A percentile compares a stretch with the other conserved stretches of the same genome.
Evolutionary conservation across 2,888 invertebrate species (phyloP).

Genomic region (Erebia aethiops): DNA sequence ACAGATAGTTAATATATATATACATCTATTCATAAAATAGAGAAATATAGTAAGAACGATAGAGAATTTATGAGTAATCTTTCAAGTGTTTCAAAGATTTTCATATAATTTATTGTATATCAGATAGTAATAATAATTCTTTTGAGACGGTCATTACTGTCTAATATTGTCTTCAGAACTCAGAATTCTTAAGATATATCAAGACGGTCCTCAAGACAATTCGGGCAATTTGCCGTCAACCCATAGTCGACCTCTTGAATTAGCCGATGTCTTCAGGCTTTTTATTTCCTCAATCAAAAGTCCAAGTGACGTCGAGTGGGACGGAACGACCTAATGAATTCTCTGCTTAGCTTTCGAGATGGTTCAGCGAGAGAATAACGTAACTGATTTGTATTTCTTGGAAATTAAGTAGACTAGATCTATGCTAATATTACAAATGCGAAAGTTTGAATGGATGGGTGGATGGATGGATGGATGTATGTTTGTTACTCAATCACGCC

Average conservation of each 20-base stretch:
- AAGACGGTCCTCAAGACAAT: slow-evolving; percentile 52
- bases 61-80: too few relatives aligned
- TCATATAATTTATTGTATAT: too few relatives aligned
- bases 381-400: slow-evolving; percentile 29
- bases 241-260: slow-evolving; percentile 69
- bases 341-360: slow-evolving; percentile 56
- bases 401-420: not conserved
- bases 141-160: too few relatives aligned
- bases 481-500: too few relatives aligned
- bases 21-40: too few relatives aligned
- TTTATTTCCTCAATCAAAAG: slow-evolving; percentile 80
- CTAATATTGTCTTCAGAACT: not conserved
- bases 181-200: slow-evolving; percentile 17
- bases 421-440: too few relatives aligned
- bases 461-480: too few relatives aligned
- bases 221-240: slow-evolving; percentile 61
- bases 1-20: too few relatives aligned
- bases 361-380: slow-evolving; percentile 24
- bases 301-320: slow-evolving; percentile 72
- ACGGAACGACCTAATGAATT: slow-evolving; percentile 76
- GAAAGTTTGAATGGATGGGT: too few relatives aligned
- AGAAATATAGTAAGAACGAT: too few relatives aligned
- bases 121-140: too few relatives aligned
- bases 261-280: slow-evolving; percentile 67
- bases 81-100: too few relatives aligned